Conservation (phyloP, 2,113 vertebrate species). For the Passer montanus region DNA sequence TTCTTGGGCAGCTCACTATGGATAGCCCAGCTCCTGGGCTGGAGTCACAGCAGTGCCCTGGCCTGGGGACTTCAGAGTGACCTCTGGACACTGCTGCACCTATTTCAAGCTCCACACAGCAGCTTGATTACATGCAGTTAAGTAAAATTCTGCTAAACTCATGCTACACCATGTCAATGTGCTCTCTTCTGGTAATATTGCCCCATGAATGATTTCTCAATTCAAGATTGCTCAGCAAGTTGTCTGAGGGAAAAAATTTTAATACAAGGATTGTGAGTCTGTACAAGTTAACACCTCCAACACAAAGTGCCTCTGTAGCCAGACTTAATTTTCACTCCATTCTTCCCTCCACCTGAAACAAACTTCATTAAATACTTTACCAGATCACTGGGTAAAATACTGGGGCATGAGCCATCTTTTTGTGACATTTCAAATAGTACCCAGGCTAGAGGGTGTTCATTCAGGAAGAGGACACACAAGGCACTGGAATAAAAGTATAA, state of each 20-base stretch:
- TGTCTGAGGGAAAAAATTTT: background rate
- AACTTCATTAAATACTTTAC: background rate
- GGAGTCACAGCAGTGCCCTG: background rate
- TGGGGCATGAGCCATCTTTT: background rate
- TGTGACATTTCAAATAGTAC: background rate
- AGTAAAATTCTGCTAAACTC: background rate
- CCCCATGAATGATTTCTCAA: background rate
- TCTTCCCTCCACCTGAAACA: background rate
- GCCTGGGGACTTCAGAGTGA: background rate
- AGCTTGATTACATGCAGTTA: background rate
- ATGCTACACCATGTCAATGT: background rate
- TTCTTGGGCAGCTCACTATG: background rate
- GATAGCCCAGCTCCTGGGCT: background rate
- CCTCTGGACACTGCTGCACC: background rate
- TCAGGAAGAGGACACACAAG: background rate
- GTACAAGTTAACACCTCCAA: background rate
- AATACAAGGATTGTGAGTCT: background rate
- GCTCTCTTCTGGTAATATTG: background rate
- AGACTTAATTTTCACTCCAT: background rate
- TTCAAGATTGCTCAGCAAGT: background rate
- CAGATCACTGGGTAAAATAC: background rate
- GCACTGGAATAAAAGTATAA: background rate
- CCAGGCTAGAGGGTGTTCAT: background rate
- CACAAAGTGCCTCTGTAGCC: background rate
- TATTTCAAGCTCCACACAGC: background rate